phyloP scores from a whole-genome alignment of 2,888 invertebrate genomes.

The Syritta pipiens region DNA sequence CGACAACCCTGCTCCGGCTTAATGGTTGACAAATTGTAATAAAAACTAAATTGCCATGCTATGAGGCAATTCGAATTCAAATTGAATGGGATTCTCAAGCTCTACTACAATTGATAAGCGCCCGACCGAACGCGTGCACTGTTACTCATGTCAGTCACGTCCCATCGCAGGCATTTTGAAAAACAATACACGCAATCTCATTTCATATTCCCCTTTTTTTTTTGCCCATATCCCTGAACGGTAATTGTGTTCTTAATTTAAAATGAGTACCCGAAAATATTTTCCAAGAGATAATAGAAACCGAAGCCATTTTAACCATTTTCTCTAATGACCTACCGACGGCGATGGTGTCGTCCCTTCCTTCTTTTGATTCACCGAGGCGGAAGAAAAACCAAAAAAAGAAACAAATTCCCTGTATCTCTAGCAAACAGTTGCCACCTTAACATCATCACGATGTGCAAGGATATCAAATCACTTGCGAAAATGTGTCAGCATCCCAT shows the following conservation, averaged over 20 bases:
- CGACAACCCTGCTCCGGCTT: too few species aligned
- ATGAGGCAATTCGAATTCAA: too few species aligned
- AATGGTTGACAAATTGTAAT: too few species aligned
- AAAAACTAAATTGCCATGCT: too few species aligned
- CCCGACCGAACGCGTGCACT: too few species aligned
- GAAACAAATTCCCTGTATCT: constrained; percentile 21
- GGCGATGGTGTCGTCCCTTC: background rate
- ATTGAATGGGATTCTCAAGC: too few species aligned
- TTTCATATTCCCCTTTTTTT: too few species aligned
- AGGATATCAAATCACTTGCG: constrained; percentile 60
- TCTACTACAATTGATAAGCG: too few species aligned
- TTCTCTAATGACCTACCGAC: constrained; percentile 19
- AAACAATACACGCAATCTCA: too few species aligned
- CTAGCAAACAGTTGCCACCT: constrained; percentile 48
- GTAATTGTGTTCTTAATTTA: constrained; percentile 32
- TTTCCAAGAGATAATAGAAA: constrained; percentile 10
- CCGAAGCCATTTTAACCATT: constrained; percentile 15
- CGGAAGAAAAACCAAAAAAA: constrained; percentile 7
- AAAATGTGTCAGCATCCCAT: constrained; percentile 56
- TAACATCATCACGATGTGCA: constrained; percentile 25
- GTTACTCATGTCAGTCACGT: too few species aligned
- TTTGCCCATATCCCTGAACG: constrained; percentile 16
- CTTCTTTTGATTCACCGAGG: background rate
- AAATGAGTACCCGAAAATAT: constrained; percentile 43
- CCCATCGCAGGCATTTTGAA: too few species aligned